A percentile compares a stretch with the other conserved stretches of the same genome.
Conservation (phyloP, 2,113 vertebrate genomes). For the Platanista minor region DNA sequence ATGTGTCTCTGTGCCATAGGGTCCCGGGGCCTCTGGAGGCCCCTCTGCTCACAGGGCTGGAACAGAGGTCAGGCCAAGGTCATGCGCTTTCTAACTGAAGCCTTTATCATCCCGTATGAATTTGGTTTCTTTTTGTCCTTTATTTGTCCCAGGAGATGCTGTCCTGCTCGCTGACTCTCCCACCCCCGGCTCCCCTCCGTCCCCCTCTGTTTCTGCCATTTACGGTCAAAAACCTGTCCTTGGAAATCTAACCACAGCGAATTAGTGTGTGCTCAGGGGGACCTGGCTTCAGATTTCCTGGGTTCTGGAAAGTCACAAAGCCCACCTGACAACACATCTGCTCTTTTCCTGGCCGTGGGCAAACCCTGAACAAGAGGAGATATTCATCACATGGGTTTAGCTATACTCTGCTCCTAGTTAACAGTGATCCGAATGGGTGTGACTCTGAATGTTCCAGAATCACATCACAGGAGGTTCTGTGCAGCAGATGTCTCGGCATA, state of each 20-base stretch:
- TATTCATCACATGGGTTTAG: background rate
- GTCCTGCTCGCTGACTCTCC: too few relatives aligned
- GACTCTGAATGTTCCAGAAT: background rate
- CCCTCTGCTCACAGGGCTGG: background rate
- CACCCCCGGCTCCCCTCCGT: background rate
- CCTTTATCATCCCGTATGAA: too few relatives aligned
- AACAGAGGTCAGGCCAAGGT: background rate
- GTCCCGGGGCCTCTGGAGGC: background rate
- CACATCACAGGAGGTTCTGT: background rate
- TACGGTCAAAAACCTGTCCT: background rate
- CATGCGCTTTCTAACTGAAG: background rate
- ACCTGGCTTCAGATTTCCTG: background rate
- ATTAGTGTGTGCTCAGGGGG: background rate
- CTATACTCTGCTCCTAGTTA: background rate
- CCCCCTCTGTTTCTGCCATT: background rate
- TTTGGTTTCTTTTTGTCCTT: background rate
- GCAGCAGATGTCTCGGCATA: background rate
- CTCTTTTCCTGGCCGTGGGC: background rate
- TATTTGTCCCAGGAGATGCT: background rate
- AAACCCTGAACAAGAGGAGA: background rate
- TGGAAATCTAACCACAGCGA: background rate
- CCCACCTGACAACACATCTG: background rate
- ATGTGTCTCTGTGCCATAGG: background rate
- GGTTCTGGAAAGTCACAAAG: background rate
- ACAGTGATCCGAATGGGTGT: background rate